Evolutionary conservation across 2,888 invertebrate genomes (phyloP).

Genomic region (Drosophila flavopinicola): DNA sequence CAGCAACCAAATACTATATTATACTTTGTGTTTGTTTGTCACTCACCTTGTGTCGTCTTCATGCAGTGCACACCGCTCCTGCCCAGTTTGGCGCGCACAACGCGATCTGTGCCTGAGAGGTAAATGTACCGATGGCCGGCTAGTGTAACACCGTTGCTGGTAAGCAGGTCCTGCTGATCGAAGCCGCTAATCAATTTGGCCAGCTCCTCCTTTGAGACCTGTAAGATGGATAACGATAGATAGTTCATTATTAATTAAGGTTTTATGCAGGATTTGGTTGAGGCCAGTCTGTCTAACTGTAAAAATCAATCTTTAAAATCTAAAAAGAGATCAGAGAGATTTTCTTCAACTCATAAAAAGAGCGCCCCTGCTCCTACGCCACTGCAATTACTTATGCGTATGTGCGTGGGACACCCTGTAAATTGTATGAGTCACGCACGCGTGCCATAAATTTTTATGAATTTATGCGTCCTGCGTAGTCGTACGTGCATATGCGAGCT

Average conservation of each 20-base stretch:
- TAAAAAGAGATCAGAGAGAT: too few species aligned
- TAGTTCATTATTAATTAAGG: slow-evolving; percentile 6
- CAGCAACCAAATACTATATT: neutral
- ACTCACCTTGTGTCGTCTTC: slow-evolving; percentile 96
- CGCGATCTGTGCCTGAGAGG: slow-evolving; percentile 96
- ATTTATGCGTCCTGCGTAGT: slow-evolving; percentile 42
- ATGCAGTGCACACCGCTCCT: slow-evolving; percentile 98
- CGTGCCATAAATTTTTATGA: slow-evolving; percentile 53
- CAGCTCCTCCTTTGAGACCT: slow-evolving; percentile 97
- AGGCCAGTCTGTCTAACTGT: too few species aligned
- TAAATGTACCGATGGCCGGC: slow-evolving; percentile 97
- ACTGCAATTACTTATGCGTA: slow-evolving; percentile 5
- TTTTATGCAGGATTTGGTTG: too few species aligned
- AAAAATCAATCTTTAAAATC: too few species aligned
- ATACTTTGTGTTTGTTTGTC: neutral
- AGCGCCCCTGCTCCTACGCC: too few species aligned
- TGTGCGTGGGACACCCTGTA: slow-evolving; percentile 2
- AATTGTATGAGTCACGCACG: slow-evolving; percentile 54
- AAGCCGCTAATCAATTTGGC: slow-evolving; percentile 95
- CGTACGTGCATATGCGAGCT: slow-evolving; percentile 27
- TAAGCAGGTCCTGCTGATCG: slow-evolving; percentile 94
- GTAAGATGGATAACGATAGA: slow-evolving; percentile 56
- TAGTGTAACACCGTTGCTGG: slow-evolving; percentile 95
- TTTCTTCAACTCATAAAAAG: too few species aligned
- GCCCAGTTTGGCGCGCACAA: slow-evolving; percentile 96